phyloP scores from a whole-genome alignment of 2,113 vertebrate genomes.

The Athene cunicularia region DNA sequence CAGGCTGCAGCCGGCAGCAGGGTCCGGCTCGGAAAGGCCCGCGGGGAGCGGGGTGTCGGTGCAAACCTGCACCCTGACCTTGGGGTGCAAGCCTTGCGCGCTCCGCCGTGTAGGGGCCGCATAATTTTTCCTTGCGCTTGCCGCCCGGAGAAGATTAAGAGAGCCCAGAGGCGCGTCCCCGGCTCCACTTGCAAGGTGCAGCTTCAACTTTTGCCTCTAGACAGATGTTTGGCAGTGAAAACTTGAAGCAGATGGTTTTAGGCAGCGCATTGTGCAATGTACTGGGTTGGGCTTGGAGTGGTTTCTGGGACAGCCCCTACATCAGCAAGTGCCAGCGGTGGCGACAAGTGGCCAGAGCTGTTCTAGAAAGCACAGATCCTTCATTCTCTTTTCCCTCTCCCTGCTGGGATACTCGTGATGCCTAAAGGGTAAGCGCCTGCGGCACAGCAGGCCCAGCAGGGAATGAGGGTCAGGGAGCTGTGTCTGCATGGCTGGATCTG shows the following conservation, averaged over 20 bases:
- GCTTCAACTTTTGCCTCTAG: neutral
- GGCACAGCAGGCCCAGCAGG: no score
- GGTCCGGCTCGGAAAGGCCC: neutral
- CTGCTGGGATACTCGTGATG: neutral
- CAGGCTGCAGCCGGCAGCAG: neutral
- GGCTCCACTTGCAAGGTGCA: neutral
- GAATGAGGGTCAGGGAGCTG: rapidly evolving
- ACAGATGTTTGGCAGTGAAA: neutral
- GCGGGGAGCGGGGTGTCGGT: neutral
- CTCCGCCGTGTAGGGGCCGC: rapidly evolving
- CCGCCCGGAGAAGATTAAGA: rapidly evolving
- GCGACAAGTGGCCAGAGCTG: neutral
- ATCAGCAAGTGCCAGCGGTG: neutral
- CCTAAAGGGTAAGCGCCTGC: neutral
- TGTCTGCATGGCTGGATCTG: neutral
- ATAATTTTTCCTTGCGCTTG: rapidly evolving
- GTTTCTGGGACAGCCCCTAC: neutral
- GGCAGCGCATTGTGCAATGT: rapidly evolving
- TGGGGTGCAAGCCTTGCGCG: neutral
- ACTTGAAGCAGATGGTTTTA: neutral
- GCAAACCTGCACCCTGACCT: neutral
- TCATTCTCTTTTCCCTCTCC: neutral
- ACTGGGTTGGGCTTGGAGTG: neutral
- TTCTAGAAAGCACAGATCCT: neutral
- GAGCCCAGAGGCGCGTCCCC: neutral